Evolutionary conservation across 2,888 invertebrate genomes (phyloP).

Genomic region (Epirrita christyi): DNA sequence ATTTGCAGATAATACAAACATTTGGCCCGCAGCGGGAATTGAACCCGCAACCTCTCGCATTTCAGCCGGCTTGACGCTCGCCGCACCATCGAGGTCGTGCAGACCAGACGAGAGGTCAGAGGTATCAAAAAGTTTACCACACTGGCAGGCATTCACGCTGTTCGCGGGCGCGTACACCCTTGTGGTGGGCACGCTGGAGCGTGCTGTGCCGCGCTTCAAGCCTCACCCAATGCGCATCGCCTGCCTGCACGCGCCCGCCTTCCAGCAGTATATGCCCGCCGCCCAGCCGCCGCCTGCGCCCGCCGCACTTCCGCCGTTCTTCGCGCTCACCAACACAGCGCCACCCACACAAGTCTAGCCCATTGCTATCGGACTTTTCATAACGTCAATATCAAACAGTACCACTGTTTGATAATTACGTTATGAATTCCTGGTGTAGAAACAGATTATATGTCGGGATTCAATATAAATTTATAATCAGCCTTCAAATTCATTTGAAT

Average conservation of each 20-base stretch:
- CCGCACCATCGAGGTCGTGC: too few relatives aligned
- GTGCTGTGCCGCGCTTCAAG: constrained; percentile 41
- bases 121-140: not conserved
- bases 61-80: too few relatives aligned
- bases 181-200: constrained; percentile 58
- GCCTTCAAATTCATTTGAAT: too few relatives aligned
- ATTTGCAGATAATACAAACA: too few relatives aligned
- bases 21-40: too few relatives aligned
- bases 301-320: not conserved
- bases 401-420: not conserved
- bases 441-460: not conserved
- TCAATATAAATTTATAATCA: not conserved
- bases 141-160: constrained; percentile 64
- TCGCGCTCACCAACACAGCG: not conserved
- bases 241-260: constrained; percentile 42
- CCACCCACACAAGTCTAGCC: not conserved
- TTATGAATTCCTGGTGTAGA: not conserved
- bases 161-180: constrained; percentile 65
- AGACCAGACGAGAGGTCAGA: too few relatives aligned
- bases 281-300: not conserved
- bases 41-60: too few relatives aligned
- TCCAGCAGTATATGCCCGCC: not conserved
- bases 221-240: constrained; percentile 59
- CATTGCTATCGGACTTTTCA: not conserved
- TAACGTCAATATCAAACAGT: not conserved